phyloP scores from a whole-genome alignment of 1,140 invertebrate species.

The Aleiodes sp. region DNA sequence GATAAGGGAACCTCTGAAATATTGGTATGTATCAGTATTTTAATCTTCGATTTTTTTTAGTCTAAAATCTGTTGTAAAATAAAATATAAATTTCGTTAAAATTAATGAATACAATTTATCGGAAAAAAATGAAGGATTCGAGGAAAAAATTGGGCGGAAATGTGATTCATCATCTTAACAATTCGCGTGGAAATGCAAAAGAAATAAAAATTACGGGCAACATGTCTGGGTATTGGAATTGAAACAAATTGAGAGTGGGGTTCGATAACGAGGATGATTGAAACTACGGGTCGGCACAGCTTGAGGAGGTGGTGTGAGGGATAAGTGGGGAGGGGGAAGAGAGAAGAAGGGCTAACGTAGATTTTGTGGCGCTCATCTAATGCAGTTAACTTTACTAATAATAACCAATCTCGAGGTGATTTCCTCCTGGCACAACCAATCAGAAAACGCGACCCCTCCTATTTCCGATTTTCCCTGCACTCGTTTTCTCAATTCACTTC shows the following conservation, averaged over 20 bases:
- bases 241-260: conserved; percentile 20
- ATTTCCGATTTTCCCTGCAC: conserved; percentile 28
- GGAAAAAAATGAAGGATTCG: too few relatives aligned
- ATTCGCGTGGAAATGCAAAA: not conserved
- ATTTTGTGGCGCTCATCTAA: conserved; percentile 43
- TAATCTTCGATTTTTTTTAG: too few relatives aligned
- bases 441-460: conserved; percentile 57
- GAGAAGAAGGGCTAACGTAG: not conserved
- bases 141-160: too few relatives aligned
- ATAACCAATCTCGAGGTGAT: conserved; percentile 66
- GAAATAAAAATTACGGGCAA: not conserved
- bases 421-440: conserved; percentile 61
- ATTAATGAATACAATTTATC: too few relatives aligned
- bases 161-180: too few relatives aligned
- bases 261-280: conserved; percentile 45
- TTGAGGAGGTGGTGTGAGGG: conserved; percentile 42
- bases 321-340: conserved; percentile 29
- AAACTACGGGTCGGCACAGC: conserved; percentile 46
- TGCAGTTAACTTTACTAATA: conserved; percentile 61
- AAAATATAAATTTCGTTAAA: too few relatives aligned
- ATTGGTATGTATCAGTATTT: too few relatives aligned
- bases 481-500: not conserved
- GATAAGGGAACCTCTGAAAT: too few relatives aligned
- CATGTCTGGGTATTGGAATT: not conserved
- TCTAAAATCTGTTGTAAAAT: too few relatives aligned